Conservation (phyloP, 2,888 invertebrate genomes). For the Miltochrista miniata region DNA sequence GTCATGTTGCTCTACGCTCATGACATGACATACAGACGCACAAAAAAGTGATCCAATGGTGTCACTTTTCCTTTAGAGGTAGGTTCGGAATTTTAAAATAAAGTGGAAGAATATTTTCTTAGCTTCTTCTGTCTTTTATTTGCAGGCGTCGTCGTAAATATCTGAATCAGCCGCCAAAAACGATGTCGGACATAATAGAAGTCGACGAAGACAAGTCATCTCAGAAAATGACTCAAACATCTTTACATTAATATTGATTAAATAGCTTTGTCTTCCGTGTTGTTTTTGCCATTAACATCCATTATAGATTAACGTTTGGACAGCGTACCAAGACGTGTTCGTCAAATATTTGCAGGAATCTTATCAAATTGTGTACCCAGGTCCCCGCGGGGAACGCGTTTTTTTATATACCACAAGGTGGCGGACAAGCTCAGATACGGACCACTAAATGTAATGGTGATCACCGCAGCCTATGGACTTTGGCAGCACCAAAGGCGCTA, state of each 20-base stretch:
- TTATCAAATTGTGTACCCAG: not conserved
- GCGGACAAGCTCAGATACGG: too few species aligned
- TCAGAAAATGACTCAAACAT: conserved; percentile 28
- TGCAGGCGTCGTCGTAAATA: conserved; percentile 48
- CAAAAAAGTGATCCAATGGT: too few species aligned
- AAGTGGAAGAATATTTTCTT: not conserved
- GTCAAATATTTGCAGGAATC: not conserved
- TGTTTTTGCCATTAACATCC: not conserved
- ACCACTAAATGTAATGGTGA: too few species aligned
- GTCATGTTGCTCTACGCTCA: too few species aligned
- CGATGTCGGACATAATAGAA: conserved; percentile 73
- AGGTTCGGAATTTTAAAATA: too few species aligned
- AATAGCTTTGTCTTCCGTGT: not conserved
- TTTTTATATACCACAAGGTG: too few species aligned
- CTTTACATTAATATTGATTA: conserved; percentile 1
- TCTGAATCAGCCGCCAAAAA: conserved; percentile 43
- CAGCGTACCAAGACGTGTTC: not conserved
- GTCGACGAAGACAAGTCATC: conserved; percentile 61
- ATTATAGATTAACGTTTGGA: not conserved
- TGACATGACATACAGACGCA: too few species aligned
- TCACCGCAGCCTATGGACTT: too few species aligned
- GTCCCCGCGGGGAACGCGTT: too few species aligned
- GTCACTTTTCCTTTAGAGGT: too few species aligned
- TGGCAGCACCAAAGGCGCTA: too few species aligned
- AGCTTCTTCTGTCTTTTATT: conserved; percentile 5